Base-by-base conservation (phyloP, 2,113 vertebrate species). In the Datnioides undecimradiatus region DNA sequence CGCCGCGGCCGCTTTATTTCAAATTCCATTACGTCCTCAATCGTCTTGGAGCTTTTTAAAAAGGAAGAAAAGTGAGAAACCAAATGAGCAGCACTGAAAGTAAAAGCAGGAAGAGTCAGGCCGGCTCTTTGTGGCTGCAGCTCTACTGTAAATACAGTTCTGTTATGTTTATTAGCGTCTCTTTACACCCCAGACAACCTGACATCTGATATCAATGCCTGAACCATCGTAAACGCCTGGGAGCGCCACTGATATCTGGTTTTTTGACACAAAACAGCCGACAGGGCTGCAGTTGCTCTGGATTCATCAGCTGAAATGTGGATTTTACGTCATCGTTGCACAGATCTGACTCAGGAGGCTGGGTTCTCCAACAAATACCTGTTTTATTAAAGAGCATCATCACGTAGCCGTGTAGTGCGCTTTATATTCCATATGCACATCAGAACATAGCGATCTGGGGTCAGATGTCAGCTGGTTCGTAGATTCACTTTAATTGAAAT, bases 1-100 rank as follows among this genome's bases (percentile, higher is more conserved):
- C 73, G 29, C 14, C n/a, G 25, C 12, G 1, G 75, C 29, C 76
- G n/a, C 71, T 88, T 85, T 75, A 59, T 80, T 84, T 67, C n/a
- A 83, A 80, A 89, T 51, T 75, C 43, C 67, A 71, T 78, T 76
- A 72, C 21, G 10, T 66, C 54, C 67, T 68, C 59, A 41, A 66
- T 70, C n/a, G 51, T 54, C 65, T 64, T 46, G 29, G 40, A 80
- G 79, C 55, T 70, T 66, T 73, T 64, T 1, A 41, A 31, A 6
- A 41, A 57, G 19, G 62, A 23, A 51, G 73, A 58, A 33, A 66
- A 54, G 55, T 12, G 33, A 69, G 31, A 21, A 58, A 71, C 25
- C 29, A 75, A 80, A 54, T 52, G 73, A 73, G 65, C 52, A 75
- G 27, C 21, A n/a, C 23, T 45, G 5, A 41, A 41, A 60, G 57